These are phyloP conservation scores for Micromesistius poutassou DNA, from an alignment of 2,797 vertebrate genomes.

Conservation along the genomic window DNA sequence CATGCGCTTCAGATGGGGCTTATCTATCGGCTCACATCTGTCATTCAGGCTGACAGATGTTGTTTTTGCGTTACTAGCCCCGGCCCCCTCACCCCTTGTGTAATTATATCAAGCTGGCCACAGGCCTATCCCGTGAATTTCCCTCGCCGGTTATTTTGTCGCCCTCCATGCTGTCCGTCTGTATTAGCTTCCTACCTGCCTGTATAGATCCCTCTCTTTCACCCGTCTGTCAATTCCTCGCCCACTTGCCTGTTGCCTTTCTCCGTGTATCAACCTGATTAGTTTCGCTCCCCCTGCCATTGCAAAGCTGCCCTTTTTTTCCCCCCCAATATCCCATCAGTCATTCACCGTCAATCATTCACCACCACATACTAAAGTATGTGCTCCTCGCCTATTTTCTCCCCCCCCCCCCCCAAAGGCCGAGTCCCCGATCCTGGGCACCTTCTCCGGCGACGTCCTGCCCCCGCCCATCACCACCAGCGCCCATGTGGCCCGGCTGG, in stretches of 20 bases:
- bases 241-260: background rate
- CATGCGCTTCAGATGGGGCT: constrained; percentile 11
- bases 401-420: constrained; percentile 54
- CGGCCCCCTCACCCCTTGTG: background rate
- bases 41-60: constrained; percentile 15
- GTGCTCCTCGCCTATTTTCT: background rate
- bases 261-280: background rate
- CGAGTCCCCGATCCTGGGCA: constrained; percentile 92
- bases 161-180: background rate
- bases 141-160: background rate
- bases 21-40: background rate
- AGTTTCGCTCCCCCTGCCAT: background rate
- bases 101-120: background rate
- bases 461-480: constrained; percentile 96
- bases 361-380: background rate
- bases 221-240: background rate
- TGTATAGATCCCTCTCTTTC: background rate
- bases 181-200: background rate
- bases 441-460: constrained; percentile 89
- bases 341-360: background rate
- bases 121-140: background rate
- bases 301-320: background rate
- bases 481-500: constrained; percentile 87
- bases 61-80: background rate
- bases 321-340: background rate